A percentile compares a stretch with the other conserved stretches of the same genome.
These are phyloP conservation scores for Conus ventricosus DNA, from an alignment of 1,140 invertebrate species.

Conservation along the genomic window DNA sequence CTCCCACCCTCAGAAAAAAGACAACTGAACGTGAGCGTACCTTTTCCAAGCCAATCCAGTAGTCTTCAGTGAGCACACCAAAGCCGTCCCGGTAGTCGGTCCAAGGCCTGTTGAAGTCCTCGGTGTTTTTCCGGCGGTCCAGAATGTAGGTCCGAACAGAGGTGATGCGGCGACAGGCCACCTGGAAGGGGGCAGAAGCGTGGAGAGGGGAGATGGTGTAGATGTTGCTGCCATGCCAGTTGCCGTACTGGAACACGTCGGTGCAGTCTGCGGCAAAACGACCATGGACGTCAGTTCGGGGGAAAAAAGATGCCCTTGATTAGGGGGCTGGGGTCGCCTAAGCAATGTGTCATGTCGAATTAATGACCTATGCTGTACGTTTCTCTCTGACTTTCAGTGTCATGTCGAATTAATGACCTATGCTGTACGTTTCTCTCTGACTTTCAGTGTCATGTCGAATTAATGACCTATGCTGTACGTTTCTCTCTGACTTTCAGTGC, in stretches of 20 bases:
- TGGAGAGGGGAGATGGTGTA: conserved; percentile 10
- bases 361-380: too few species aligned
- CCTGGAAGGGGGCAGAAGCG: not conserved
- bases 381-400: too few species aligned
- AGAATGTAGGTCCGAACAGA: conserved; percentile 14
- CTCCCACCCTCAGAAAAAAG: too few species aligned
- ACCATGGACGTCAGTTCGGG: too few species aligned
- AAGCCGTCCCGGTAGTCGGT: conserved; percentile 35
- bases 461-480: too few species aligned
- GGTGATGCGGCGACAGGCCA: conserved; percentile 11
- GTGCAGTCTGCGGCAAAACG: conserved; percentile 12
- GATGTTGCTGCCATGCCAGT: not conserved
- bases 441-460: too few species aligned
- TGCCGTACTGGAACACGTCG: not conserved
- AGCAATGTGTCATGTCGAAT: too few species aligned
- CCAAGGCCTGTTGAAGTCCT: conserved; percentile 23
- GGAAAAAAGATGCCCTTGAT: not conserved
- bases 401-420: too few species aligned
- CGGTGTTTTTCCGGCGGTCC: not conserved
- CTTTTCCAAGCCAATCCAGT: conserved; percentile 40
- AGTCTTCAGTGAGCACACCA: conserved; percentile 13
- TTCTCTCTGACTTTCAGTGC: too few species aligned
- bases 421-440: too few species aligned
- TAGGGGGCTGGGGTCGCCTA: not conserved
- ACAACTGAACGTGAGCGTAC: not conserved